Evolutionary conservation across 2,888 invertebrate species (phyloP).

Genomic region (Osmoderma eremita): DNA sequence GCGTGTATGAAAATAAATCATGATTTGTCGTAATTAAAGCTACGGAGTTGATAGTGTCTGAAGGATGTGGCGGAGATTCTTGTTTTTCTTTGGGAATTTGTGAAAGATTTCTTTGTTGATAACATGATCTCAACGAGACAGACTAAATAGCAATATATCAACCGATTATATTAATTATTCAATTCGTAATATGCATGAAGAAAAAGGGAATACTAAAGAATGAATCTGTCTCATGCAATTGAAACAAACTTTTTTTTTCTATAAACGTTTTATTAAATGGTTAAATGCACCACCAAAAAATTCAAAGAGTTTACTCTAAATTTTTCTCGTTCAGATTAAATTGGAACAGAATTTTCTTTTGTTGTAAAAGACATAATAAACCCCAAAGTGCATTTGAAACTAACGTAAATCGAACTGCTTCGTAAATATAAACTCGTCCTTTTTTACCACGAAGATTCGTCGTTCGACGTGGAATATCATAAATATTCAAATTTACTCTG

Average conservation of each 20-base stretch:
- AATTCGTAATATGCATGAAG: too few species aligned
- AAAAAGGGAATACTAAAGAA: too few species aligned
- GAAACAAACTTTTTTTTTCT: too few species aligned
- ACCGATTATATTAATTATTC: background rate
- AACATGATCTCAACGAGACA: background rate
- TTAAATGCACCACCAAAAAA: too few species aligned
- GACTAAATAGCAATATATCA: slow-evolving; percentile 2
- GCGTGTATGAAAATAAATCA: slow-evolving; percentile 8
- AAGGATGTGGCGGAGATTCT: background rate
- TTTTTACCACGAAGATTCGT: slow-evolving; percentile 22
- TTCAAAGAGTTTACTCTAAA: too few species aligned
- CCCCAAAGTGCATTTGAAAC: slow-evolving; percentile 8
- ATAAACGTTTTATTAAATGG: too few species aligned
- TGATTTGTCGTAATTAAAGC: background rate
- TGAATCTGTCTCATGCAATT: too few species aligned
- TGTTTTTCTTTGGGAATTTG: background rate
- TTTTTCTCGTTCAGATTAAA: too few species aligned
- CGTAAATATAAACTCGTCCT: slow-evolving; percentile 15
- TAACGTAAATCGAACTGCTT: slow-evolving; percentile 3
- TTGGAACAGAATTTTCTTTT: too few species aligned
- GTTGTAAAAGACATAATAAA: background rate
- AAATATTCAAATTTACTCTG: slow-evolving; percentile 36
- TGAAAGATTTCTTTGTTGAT: background rate
- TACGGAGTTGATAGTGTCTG: background rate
- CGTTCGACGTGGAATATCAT: slow-evolving; percentile 29